Evolutionary conservation across 2,797 vertebrate species (phyloP), one percentile per base, ranked within the genome.

Genomic region (Naso thynnoides): DNA sequence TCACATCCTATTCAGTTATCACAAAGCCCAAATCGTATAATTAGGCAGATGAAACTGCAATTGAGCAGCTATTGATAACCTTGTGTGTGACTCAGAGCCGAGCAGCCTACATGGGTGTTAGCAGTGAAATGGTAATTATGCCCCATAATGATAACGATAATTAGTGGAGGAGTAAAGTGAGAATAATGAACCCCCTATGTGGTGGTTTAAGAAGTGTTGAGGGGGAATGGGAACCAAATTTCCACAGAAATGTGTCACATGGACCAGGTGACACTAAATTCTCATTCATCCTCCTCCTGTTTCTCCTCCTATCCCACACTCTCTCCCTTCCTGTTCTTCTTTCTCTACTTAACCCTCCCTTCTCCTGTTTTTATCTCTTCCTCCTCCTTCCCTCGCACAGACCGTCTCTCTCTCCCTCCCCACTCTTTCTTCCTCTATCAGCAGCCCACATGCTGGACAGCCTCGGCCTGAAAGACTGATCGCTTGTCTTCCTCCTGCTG

Each of bases 91-190:
- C 80, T 89, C 81, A 23, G 77, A 86, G 89, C 79, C 6, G 55
- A 84, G 82, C 71, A 81, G 89, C 63, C 86, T 82, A 79, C 82
- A 85, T 78, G 88, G 84, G 82, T 86, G 84, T 88, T 82, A 88
- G 82, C 87, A 65, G 89, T 75, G 88, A 92, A 89, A 93, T 87
- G 89, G 87, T 92, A 93, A 94, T 94, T 91, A 93, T 89, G 87
- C 87, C 76, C 70, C 82, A 76, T 90, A 93, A 93, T 90, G 91
- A 93, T 94, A 92, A 94, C 62, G 86, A 93, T 93, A 92, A 95
- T 92, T 92, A 91, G 90, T 78, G 76, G 81, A 89, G 85, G 81
- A 89, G 89, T 78, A 87, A 89, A 89, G 82, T 81, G 86, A 89
- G 86, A 91, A 91, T 92, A 89, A 91, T 89, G 89, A 93, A 86